Evolutionary conservation across 2,888 invertebrate genomes (phyloP).

Genomic region (Nemurella pictetii): DNA sequence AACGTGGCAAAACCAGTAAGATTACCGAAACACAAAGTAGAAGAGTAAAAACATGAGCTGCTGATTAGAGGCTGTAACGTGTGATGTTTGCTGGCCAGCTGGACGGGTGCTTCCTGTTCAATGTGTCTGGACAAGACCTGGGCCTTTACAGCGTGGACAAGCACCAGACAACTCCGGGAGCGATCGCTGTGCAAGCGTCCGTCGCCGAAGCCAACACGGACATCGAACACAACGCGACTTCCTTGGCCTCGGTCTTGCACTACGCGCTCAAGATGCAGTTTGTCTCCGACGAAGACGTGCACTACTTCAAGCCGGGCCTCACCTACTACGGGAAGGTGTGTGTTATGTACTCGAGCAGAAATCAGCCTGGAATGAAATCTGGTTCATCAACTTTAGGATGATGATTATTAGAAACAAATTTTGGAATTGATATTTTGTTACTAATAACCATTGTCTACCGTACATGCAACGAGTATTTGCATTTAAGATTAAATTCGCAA

Average conservation of each 20-base stretch:
- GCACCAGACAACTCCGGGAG: conserved; percentile 47
- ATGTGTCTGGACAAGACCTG: conserved; percentile 49
- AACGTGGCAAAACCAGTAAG: conserved; percentile 12
- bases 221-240: conserved; percentile 63
- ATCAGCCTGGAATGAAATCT: too few species aligned
- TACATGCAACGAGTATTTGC: too few species aligned
- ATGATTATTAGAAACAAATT: too few species aligned
- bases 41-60: neutral
- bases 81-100: conserved; percentile 43
- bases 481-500: too few species aligned
- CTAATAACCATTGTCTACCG: too few species aligned
- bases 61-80: neutral
- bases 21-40: neutral
- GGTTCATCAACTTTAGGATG: too few species aligned
- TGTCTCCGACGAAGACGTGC: conserved; percentile 56
- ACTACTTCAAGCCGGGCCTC: conserved; percentile 69
- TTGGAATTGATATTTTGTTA: too few species aligned
- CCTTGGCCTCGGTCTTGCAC: conserved; percentile 60
- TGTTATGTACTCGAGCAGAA: neutral
- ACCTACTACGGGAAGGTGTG: conserved; percentile 68
- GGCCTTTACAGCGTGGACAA: conserved; percentile 49
- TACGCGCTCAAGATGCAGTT: conserved; percentile 63
- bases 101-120: conserved; percentile 51
- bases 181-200: conserved; percentile 53
- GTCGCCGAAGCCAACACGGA: conserved; percentile 65